Conservation (phyloP, 2,113 vertebrate genomes). For the Gnathonemus longibarbis region DNA sequence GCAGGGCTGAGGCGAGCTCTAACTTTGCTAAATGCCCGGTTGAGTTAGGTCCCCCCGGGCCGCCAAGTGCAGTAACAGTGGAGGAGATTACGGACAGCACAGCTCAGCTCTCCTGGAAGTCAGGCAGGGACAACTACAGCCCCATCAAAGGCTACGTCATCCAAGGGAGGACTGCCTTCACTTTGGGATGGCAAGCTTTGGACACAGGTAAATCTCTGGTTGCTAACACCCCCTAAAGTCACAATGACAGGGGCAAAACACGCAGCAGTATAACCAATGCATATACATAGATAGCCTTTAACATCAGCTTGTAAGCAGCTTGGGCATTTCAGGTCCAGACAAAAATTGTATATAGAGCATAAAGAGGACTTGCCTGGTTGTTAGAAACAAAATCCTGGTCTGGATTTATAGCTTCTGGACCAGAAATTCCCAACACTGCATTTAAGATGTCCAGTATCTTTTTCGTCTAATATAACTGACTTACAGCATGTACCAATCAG, state of each 20-base stretch:
- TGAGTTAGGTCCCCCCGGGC: constrained; percentile 78
- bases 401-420: too few relatives aligned
- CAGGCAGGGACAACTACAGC: constrained; percentile 83
- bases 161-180: constrained; percentile 83
- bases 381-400: too few relatives aligned
- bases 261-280: not conserved
- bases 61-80: constrained; percentile 74
- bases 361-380: too few relatives aligned
- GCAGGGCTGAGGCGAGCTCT: constrained; percentile 11
- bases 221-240: not conserved
- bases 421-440: too few relatives aligned
- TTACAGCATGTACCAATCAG: not conserved
- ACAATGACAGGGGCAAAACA: not conserved
- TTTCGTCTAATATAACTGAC: not conserved
- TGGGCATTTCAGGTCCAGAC: too few relatives aligned
- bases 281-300: not conserved
- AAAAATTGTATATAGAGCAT: too few relatives aligned
- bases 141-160: constrained; percentile 78
- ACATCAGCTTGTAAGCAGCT: too few relatives aligned
- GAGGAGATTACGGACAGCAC: constrained; percentile 90
- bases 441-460: not conserved
- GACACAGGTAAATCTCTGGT: constrained; percentile 70
- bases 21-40: constrained; percentile 31
- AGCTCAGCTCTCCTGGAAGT: constrained; percentile 83
- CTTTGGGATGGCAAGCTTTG: constrained; percentile 87